These are phyloP conservation scores for Nicator chloris DNA, from an alignment of 2,113 vertebrate genomes.

Conservation along the genomic window DNA sequence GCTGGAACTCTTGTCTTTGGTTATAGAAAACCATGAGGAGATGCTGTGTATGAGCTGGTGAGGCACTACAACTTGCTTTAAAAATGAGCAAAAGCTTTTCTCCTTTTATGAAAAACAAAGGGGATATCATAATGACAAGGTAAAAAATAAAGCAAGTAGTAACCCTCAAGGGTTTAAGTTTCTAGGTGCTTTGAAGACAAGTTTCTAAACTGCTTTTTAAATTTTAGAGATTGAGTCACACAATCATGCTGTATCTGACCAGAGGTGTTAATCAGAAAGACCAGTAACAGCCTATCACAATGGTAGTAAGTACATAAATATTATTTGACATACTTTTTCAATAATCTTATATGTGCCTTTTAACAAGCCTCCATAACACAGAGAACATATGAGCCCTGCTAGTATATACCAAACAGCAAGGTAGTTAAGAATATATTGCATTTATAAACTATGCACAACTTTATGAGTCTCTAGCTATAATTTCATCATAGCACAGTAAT, in stretches of 20 bases:
- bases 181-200: background rate
- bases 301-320: constrained; percentile 47
- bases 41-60: background rate
- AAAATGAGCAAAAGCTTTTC: background rate
- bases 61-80: background rate
- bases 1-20: background rate
- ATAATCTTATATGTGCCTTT: constrained; percentile 59
- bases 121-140: background rate
- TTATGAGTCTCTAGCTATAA: constrained; percentile 76
- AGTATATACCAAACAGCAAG: constrained; percentile 42
- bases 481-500: constrained; percentile 73
- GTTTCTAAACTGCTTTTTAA: background rate
- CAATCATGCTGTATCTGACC: background rate
- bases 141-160: background rate
- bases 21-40: background rate
- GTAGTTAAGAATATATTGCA: constrained; percentile 68
- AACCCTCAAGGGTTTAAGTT: background rate
- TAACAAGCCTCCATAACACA: constrained; percentile 58
- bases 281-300: constrained; percentile 37
- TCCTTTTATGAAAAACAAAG: background rate
- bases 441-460: constrained; percentile 69
- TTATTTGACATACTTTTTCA: constrained; percentile 57
- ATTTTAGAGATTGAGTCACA: background rate
- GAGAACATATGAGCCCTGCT: constrained; percentile 57
- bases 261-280: constrained; percentile 34